These are phyloP conservation scores for Globicephala melas DNA, from an alignment of 2,113 vertebrate genomes.

Conservation along the genomic window DNA sequence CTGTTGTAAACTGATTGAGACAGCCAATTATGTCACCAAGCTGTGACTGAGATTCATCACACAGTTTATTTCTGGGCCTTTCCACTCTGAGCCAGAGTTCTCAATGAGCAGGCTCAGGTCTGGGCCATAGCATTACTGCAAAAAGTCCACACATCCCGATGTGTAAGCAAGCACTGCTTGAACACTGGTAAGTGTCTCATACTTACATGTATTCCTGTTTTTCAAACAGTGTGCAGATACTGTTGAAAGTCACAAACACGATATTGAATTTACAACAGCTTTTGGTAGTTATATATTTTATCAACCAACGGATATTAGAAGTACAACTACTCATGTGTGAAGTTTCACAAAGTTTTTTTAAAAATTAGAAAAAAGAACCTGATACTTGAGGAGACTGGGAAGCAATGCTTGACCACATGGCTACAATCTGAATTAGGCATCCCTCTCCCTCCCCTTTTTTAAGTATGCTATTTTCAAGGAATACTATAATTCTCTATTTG, in stretches of 20 bases:
- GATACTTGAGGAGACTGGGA: neutral
- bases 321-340: neutral
- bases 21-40: neutral
- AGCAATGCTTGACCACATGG: neutral
- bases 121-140: neutral
- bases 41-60: neutral
- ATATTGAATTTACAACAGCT: neutral
- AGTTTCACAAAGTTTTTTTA: neutral
- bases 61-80: neutral
- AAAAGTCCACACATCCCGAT: neutral
- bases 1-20: neutral
- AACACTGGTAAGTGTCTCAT: neutral
- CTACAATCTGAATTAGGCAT: neutral
- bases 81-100: neutral
- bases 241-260: neutral
- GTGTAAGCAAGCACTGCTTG: neutral
- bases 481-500: neutral
- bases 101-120: neutral
- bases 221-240: neutral
- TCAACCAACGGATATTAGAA: neutral
- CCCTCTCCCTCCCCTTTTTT: neutral
- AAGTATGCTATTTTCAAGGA: neutral
- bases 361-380: neutral
- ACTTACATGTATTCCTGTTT: neutral
- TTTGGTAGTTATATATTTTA: neutral